Base-by-base conservation (phyloP, 2,888 invertebrate genomes). In the Diogma glabrata region DNA sequence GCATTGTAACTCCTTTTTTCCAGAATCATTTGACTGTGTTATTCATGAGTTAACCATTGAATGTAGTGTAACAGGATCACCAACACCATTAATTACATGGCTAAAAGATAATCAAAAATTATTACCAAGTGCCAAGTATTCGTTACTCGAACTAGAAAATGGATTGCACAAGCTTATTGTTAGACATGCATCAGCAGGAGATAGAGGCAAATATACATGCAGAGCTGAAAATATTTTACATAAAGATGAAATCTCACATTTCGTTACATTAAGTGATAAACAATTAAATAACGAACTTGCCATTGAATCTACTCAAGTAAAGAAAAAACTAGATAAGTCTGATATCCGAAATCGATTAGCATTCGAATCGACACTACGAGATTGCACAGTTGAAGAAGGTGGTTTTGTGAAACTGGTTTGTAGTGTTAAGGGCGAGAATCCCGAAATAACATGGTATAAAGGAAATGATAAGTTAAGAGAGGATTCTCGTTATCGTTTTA, bases 351-450 rank as follows among this genome's bases (percentile, higher is more conserved):
- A 80, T 57, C 82, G 82, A 61, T 86, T 90, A 0, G 74, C 76
- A 52, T 84, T 91, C 61, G 84, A 84, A 47, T 84, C 84, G 1
- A 75, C 76, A 50, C 69, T 91, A 52, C 83, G 83, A 14, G 83
- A 88, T 59, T 76, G 86, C 63, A 82, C 82, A 2, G 82, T 85
- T 12, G 81, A 82, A 0, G 78, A 81, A 61, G 83, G 84, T 1
- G 82, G 83, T 12, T 75, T 82, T 57, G 81, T 87, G 3, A 85
- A 85, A 67, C 67, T 91, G 8, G 85, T 84, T 1, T 90, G 89
- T 63, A 84, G 82, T 55, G 79, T 87, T 2, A 72, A 86, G 10
- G 84, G 85, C 5, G 75, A 80, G 0, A 82, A 84, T 52, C 80
- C 86, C 26, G 74, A 75, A 23, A 73, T 87, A 3, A 75, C 79